Conservation (phyloP, 2,888 invertebrate genomes). For the Monopis laevigella region DNA sequence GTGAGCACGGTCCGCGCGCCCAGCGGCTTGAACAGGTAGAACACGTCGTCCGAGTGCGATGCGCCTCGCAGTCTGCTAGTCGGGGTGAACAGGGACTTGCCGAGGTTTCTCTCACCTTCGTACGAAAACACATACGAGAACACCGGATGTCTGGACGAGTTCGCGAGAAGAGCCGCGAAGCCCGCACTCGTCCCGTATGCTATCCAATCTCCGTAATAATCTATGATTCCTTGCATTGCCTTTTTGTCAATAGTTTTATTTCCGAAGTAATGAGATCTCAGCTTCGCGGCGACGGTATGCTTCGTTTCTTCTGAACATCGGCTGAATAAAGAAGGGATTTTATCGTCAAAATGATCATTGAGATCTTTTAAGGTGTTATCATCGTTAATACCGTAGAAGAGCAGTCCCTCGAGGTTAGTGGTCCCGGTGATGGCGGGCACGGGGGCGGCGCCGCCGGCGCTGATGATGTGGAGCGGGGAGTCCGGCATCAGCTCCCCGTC, state of each 20-base stretch:
- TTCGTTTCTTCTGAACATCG: constrained; percentile 36
- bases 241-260: constrained; percentile 25
- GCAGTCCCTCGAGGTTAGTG: constrained; percentile 39
- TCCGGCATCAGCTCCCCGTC: constrained; percentile 34
- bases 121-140: constrained; percentile 48
- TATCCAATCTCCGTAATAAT: constrained; percentile 48
- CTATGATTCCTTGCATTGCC: constrained; percentile 28
- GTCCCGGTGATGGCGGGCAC: constrained; percentile 47
- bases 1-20: constrained; percentile 32
- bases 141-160: constrained; percentile 34
- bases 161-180: constrained; percentile 34
- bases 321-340: constrained; percentile 44
- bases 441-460: constrained; percentile 39
- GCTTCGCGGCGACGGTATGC: constrained; percentile 29
- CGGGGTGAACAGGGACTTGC: constrained; percentile 31
- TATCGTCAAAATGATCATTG: constrained; percentile 36
- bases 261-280: constrained; percentile 44
- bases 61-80: constrained; percentile 28
- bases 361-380: constrained; percentile 32
- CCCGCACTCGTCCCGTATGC: constrained; percentile 34
- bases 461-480: constrained; percentile 41
- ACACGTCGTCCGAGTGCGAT: constrained; percentile 48
- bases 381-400: constrained; percentile 43
- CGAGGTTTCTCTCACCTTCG: constrained; percentile 43
- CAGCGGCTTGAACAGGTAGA: constrained; percentile 49